Conservation (phyloP, 2,888 invertebrate species). For the Agrilus biguttatus region DNA sequence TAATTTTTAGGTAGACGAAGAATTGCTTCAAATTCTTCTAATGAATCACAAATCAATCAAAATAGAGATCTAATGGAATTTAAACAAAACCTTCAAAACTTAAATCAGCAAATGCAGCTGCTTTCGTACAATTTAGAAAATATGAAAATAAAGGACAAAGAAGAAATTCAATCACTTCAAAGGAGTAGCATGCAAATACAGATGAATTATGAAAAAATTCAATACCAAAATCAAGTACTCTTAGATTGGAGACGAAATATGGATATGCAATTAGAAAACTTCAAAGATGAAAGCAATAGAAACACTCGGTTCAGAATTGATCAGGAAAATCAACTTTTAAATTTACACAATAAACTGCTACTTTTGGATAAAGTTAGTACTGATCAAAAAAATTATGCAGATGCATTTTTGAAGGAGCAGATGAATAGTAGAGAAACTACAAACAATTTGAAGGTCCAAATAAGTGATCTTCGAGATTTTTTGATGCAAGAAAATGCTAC, state of each 20-base stretch:
- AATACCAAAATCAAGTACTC: conserved; percentile 30
- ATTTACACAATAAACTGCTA: conserved; percentile 15
- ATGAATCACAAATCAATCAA: too few species aligned
- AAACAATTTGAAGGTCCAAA: conserved; percentile 14
- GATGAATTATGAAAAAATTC: conserved; percentile 19
- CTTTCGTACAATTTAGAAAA: conserved; percentile 3
- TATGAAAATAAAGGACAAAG: conserved; percentile 6
- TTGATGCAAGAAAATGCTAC: conserved; percentile 27
- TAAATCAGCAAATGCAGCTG: conserved; percentile 5
- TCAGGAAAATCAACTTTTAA: conserved; percentile 11
- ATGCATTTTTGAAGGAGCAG: conserved; percentile 22
- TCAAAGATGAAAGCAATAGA: conserved; percentile 24
- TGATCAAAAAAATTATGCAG: conserved; percentile 17
- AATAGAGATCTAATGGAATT: too few species aligned
- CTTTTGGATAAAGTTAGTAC: conserved; percentile 18
- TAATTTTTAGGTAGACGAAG: conserved; percentile 1
- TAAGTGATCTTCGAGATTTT: conserved; percentile 24
- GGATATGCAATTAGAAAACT: conserved; percentile 35
- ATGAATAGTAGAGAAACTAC: conserved; percentile 16
- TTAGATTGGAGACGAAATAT: conserved; percentile 37
- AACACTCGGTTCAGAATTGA: conserved; percentile 14
- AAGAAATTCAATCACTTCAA: conserved; percentile 6
- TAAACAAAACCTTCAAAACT: not conserved
- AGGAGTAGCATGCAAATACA: conserved; percentile 9
- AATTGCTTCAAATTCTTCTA: too few species aligned